Percentiles rank a stretch among this genome's conserved stretches.
These are phyloP conservation scores for Physeter macrocephalus DNA, from an alignment of 2,113 vertebrate genomes.

Conservation along the genomic window DNA sequence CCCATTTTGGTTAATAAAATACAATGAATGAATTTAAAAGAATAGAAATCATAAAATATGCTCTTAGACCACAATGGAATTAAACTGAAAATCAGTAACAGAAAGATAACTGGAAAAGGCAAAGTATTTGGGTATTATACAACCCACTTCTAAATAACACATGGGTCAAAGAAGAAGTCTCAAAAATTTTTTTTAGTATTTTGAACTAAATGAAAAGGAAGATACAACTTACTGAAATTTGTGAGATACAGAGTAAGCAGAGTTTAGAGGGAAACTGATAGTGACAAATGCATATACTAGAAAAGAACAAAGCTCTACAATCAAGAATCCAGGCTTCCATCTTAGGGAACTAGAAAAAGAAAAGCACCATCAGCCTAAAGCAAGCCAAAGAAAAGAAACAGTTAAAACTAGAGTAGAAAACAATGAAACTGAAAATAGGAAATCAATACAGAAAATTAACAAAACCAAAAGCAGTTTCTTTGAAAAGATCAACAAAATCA, in stretches of 20 bases:
- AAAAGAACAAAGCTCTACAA: neutral
- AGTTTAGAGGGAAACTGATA: neutral
- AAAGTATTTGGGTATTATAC: neutral
- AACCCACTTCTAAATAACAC: neutral
- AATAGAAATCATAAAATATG: neutral
- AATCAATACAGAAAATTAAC: neutral
- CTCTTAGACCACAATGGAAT: neutral
- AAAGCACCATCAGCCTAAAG: neutral
- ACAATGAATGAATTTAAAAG: neutral
- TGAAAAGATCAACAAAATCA: neutral
- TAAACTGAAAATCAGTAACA: neutral
- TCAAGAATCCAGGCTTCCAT: neutral
- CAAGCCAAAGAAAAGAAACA: neutral
- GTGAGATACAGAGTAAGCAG: neutral
- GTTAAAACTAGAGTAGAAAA: neutral
- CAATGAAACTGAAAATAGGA: neutral
- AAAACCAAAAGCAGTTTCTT: neutral
- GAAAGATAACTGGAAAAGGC: neutral
- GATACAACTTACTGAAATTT: neutral
- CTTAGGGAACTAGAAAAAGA: neutral
- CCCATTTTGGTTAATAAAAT: neutral
- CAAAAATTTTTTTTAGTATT: neutral
- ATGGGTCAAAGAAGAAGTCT: neutral
- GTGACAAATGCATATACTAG: neutral
- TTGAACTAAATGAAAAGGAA: neutral